Evolutionary conservation across 2,113 vertebrate genomes (phyloP).

Genomic region (Xenopus tropicalis): DNA sequence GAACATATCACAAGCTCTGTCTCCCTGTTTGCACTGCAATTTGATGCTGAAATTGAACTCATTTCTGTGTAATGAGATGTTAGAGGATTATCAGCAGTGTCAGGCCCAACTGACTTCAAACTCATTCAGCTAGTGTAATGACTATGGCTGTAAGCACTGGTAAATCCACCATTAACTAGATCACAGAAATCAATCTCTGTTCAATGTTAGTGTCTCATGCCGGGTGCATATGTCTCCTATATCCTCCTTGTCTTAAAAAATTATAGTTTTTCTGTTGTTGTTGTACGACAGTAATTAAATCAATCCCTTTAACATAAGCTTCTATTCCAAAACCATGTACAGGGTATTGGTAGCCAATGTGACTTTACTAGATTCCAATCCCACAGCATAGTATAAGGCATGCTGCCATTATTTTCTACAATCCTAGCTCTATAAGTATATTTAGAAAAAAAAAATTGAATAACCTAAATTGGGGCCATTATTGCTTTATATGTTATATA

Average conservation of each 20-base stretch:
- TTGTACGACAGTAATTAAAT: no score
- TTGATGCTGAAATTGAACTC: slow-evolving; percentile 44
- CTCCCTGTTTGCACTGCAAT: slow-evolving; percentile 39
- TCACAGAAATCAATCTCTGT: slow-evolving; percentile 41
- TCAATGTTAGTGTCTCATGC: slow-evolving; percentile 30
- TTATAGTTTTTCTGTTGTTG: slow-evolving; percentile 2
- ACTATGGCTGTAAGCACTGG: slow-evolving; percentile 40
- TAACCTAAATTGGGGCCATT: no score
- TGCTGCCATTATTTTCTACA: no score
- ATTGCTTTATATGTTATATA: no score
- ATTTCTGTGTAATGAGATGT: slow-evolving; percentile 46
- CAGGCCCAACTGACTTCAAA: slow-evolving; percentile 39
- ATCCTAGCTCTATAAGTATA: no score
- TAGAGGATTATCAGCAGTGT: slow-evolving; percentile 44
- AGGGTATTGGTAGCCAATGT: no score
- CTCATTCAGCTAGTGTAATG: slow-evolving; percentile 41
- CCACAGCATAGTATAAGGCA: no score
- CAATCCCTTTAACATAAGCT: no score
- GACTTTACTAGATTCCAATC: no score
- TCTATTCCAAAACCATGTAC: no score
- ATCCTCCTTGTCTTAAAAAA: slow-evolving; percentile 13
- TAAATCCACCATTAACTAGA: slow-evolving; percentile 45
- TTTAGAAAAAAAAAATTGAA: no score
- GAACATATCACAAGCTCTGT: slow-evolving; percentile 26
- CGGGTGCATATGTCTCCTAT: slow-evolving; percentile 29